Evolutionary conservation across 1,140 invertebrate genomes (phyloP).

Genomic region (Bombus affinis): DNA sequence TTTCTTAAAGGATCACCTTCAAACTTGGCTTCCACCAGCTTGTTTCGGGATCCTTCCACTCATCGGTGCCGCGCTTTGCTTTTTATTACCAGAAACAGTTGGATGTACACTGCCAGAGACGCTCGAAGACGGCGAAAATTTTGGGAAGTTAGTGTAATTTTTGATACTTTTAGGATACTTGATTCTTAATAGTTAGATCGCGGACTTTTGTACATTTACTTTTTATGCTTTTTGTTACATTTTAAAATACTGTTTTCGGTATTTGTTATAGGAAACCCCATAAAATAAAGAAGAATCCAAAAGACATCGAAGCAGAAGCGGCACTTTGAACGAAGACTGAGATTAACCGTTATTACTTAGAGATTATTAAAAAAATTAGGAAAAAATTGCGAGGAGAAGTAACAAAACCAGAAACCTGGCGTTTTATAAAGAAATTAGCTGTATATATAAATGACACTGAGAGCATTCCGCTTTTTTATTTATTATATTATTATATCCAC

Average conservation of each 20-base stretch:
- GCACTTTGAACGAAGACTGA: constrained; percentile 59
- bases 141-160: constrained; percentile 83
- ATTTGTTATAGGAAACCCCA: constrained; percentile 51
- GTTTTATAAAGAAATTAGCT: constrained; percentile 33
- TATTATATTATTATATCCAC: constrained; percentile 54
- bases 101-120: constrained; percentile 89
- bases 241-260: background rate
- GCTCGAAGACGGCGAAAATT: constrained; percentile 89
- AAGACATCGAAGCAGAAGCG: constrained; percentile 68
- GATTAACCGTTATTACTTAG: background rate
- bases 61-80: constrained; percentile 85
- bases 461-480: constrained; percentile 63
- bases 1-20: constrained; percentile 59
- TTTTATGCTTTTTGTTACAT: background rate
- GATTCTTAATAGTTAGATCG: too few relatives aligned
- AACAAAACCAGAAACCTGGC: background rate
- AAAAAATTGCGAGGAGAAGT: background rate
- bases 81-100: constrained; percentile 89
- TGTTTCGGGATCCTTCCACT: constrained; percentile 87
- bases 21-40: constrained; percentile 85
- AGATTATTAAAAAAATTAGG: background rate
- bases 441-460: constrained; percentile 54
- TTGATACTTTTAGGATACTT: background rate
- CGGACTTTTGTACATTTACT: background rate
- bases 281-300: constrained; percentile 51